Evolutionary conservation across 2,888 invertebrate species (phyloP), one percentile per base, ranked within the genome.

Genomic region (Drosophila siamana): DNA sequence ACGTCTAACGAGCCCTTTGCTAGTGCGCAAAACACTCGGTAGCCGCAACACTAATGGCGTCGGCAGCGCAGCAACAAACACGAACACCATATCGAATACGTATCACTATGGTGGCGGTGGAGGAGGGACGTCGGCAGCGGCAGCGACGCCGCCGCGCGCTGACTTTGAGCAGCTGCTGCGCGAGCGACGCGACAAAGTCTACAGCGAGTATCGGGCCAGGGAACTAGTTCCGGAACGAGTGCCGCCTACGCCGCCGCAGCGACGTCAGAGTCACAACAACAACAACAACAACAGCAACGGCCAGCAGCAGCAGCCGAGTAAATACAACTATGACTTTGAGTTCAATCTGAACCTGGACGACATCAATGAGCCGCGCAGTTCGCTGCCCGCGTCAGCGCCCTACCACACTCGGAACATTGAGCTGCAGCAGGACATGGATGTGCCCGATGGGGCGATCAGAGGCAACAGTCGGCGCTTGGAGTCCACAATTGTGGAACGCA

Each of bases 1-100:
- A 91, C 96, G 96, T 88, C 94, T 96, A 78, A 95, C 96, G 89
- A 97, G 96, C 92, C 97, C 97, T 67, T 95, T 96, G 92, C 94
- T 97, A 91, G 97, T 97, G 89, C 94, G 97, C 74, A 96, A 96
- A 90, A 96, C 95, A 26, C 93, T 94, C 74, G 93, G 93, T 74
- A 86, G 91, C 67, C 80, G 73, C 6, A 44, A 13, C 28, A 15
- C 60, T 43, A 60, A 60, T 26, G 15, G 41, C 19, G 3, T 9
- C 9, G 28, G 9, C 28, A 36, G 15, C 47, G 16, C 57, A 15
- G 40, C 41, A 19, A 67, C 79, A 30, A 69, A 61, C 38, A 61
- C 74, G 46, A 72, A 70, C 19, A 76, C 77, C 56, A 90, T 90
- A 59, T 77, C 75, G 69, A 76, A 75, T 69, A 80, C 87, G 47